Percentiles rank a stretch among this genome's conserved stretches.
phyloP scores from a whole-genome alignment of 2,888 invertebrate species.

The Drosophila cracens region DNA sequence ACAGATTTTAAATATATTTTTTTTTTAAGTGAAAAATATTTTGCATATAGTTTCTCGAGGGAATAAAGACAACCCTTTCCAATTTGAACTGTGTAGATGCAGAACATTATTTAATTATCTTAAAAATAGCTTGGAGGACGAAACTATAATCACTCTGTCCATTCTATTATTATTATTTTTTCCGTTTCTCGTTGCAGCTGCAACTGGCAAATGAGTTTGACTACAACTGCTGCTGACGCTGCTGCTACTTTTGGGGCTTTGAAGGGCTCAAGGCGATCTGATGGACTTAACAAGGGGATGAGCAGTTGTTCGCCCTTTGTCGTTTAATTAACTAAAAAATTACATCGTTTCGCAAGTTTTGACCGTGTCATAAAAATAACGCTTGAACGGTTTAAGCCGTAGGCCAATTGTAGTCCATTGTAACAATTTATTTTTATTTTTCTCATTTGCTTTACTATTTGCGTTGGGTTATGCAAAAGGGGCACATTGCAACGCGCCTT shows the following conservation, averaged over 20 bases:
- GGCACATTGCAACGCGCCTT: constrained; percentile 21
- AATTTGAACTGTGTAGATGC: not conserved
- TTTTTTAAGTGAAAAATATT: too few relatives aligned
- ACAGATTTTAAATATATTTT: not conserved
- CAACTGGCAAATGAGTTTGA: constrained; percentile 48
- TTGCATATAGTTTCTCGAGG: not conserved
- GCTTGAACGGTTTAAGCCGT: constrained; percentile 68
- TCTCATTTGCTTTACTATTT: constrained; percentile 35
- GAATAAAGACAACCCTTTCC: not conserved
- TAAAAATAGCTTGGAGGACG: not conserved
- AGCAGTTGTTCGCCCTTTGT: constrained; percentile 64
- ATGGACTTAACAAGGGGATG: constrained; percentile 17
- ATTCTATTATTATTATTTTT: not conserved
- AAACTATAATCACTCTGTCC: not conserved
- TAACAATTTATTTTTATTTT: constrained; percentile 27
- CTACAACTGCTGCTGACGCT: not conserved
- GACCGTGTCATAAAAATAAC: constrained; percentile 53
- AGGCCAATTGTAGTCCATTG: constrained; percentile 55
- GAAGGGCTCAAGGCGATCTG: constrained; percentile 31
- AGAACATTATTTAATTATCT: not conserved
- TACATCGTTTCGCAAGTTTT: constrained; percentile 7
- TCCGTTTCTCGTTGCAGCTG: constrained; percentile 12
- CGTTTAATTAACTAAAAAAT: constrained; percentile 80
- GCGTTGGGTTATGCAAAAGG: constrained; percentile 41
- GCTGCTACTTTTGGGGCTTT: constrained; percentile 10